A percentile compares a stretch with the other conserved stretches of the same genome.
Evolutionary conservation across 2,888 invertebrate genomes (phyloP).

Genomic region (Plutella xylostella): DNA sequence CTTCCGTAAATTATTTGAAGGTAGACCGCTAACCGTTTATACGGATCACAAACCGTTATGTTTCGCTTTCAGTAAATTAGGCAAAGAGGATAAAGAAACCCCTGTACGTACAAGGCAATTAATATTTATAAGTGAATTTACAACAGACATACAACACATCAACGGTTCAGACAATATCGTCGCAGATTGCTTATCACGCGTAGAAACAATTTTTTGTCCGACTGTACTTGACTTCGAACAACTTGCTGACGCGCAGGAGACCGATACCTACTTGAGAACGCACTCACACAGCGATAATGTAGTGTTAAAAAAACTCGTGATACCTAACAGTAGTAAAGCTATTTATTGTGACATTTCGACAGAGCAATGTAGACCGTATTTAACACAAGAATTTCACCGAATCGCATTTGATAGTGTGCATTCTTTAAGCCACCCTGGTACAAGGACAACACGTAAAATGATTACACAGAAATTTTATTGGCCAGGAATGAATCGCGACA

Average conservation of each 20-base stretch:
- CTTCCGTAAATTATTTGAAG: conserved; percentile 19
- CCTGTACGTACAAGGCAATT: not conserved
- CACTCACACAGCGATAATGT: no score
- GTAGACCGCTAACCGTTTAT: conserved; percentile 9
- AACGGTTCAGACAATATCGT: not conserved
- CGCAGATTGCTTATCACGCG: not conserved
- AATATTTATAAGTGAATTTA: not conserved
- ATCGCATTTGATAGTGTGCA: no score
- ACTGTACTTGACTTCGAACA: not conserved
- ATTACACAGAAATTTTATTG: conserved; percentile 8
- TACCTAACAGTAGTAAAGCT: no score
- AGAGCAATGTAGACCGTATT: no score
- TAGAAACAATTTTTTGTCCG: not conserved
- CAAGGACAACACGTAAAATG: no score
- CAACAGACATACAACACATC: not conserved
- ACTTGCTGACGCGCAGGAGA: not conserved
- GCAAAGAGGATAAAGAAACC: not conserved
- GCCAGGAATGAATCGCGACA: conserved; percentile 8
- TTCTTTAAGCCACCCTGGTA: no score
- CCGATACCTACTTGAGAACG: no score
- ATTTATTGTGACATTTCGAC: no score
- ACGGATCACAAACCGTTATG: conserved; percentile 6
- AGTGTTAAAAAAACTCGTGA: no score
- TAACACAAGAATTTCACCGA: no score
- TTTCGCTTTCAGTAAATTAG: not conserved